Percentiles rank a stretch among this genome's conserved stretches.
Evolutionary conservation across 1,140 invertebrate species (phyloP).

Genomic region (Idris sp.): DNA sequence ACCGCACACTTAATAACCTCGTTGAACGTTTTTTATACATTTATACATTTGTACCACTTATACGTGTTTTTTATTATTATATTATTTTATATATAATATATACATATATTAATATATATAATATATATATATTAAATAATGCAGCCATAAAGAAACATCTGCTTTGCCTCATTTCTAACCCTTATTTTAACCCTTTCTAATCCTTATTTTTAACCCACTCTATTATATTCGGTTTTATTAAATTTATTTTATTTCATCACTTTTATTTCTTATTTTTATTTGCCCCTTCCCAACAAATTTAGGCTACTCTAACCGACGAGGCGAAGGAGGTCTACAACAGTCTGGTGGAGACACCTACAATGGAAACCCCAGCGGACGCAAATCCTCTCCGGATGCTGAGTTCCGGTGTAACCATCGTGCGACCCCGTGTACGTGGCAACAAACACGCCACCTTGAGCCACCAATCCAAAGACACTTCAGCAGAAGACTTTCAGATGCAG

Average conservation of each 20-base stretch:
- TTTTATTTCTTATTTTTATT: constrained; percentile 70
- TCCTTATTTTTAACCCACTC: constrained; percentile 19
- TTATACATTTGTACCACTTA: constrained; percentile 74
- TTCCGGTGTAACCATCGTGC: constrained; percentile 81
- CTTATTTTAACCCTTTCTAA: constrained; percentile 3
- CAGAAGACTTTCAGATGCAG: constrained; percentile 66
- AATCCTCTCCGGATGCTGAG: constrained; percentile 88
- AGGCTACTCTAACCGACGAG: constrained; percentile 88
- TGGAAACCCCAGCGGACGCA: constrained; percentile 72
- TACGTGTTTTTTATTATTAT: too few relatives aligned
- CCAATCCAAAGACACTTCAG: constrained; percentile 64
- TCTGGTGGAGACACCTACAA: constrained; percentile 87
- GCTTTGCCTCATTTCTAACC: not conserved
- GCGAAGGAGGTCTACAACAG: constrained; percentile 94
- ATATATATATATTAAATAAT: not conserved
- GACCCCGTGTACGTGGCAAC: constrained; percentile 81
- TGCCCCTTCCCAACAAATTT: constrained; percentile 70
- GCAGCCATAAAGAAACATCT: too few relatives aligned
- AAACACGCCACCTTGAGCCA: constrained; percentile 71
- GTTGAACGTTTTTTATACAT: constrained; percentile 71
- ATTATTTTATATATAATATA: too few relatives aligned
- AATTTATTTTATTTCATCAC: constrained; percentile 68
- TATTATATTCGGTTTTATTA: constrained; percentile 33
- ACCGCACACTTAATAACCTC: constrained; percentile 62
- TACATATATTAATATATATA: too few relatives aligned